Evolutionary conservation across 2,797 vertebrate species (phyloP).

Genomic region (Cyclura pinguis): DNA sequence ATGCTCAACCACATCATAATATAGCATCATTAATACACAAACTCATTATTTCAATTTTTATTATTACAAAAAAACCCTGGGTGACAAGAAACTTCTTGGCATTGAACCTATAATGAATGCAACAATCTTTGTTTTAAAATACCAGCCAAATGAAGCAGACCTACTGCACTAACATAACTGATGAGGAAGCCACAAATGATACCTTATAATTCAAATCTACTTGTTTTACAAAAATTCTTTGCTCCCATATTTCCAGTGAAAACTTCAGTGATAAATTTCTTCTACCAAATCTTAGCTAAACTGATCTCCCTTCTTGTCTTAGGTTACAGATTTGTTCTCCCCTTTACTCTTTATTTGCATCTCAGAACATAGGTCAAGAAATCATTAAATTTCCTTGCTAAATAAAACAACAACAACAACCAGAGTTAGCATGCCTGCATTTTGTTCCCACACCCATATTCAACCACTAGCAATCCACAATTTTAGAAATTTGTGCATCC

Average conservation of each 20-base stretch:
- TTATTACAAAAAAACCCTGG: background rate
- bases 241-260: background rate
- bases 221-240: background rate
- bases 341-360: background rate
- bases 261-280: background rate
- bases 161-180: fast-evolving
- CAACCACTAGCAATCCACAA: fast-evolving
- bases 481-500: background rate
- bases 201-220: slow-evolving; percentile 8
- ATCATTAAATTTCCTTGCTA: background rate
- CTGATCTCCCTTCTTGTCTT: background rate
- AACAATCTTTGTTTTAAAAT: background rate
- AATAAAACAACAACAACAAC: background rate
- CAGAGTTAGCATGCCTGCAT: background rate
- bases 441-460: slow-evolving; percentile 5
- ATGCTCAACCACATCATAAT: background rate
- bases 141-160: background rate
- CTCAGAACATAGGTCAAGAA: background rate
- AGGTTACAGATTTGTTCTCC: background rate
- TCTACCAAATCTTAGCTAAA: background rate
- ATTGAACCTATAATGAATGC: background rate
- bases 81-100: background rate
- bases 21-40: background rate
- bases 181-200: background rate
- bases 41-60: background rate